Conservation (phyloP, 2,888 invertebrate genomes). For the Tanypteryx hageni region DNA sequence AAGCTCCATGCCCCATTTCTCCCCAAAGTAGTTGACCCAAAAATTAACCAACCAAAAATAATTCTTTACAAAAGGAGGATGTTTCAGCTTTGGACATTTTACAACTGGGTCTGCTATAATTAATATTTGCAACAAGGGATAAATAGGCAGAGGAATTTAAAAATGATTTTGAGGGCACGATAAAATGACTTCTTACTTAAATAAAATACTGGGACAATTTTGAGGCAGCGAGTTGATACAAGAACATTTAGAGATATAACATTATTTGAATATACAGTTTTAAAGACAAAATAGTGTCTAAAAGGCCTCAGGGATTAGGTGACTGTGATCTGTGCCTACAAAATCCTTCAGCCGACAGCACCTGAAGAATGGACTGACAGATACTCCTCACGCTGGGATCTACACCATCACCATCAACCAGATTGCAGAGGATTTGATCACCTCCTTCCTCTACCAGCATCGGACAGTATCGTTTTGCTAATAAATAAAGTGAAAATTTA, state of each 20-base stretch:
- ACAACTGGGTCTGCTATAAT: neutral
- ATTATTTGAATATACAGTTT: neutral
- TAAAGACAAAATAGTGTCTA: neutral
- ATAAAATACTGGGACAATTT: constrained; percentile 22
- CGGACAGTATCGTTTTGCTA: constrained; percentile 82
- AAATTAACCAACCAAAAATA: neutral
- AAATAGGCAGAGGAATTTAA: neutral
- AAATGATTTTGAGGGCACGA: neutral
- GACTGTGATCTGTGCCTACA: neutral
- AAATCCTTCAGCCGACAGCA: constrained; percentile 32
- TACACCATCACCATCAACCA: constrained; percentile 73
- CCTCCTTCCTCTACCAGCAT: constrained; percentile 82
- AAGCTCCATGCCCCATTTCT: neutral
- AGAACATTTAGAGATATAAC: neutral
- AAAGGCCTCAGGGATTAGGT: constrained; percentile 16
- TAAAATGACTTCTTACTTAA: neutral
- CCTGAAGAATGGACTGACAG: constrained; percentile 72
- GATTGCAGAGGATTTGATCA: constrained; percentile 76
- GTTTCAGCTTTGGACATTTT: too few species aligned
- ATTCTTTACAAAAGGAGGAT: too few species aligned
- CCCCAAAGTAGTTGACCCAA: neutral
- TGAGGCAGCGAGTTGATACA: neutral
- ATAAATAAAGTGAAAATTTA: constrained; percentile 66
- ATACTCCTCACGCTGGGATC: constrained; percentile 73
- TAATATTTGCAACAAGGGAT: neutral